Evolutionary conservation across 2,888 invertebrate genomes (phyloP), one percentile per base, ranked within the genome.

Genomic region (Trichogramma dendrolimi): DNA sequence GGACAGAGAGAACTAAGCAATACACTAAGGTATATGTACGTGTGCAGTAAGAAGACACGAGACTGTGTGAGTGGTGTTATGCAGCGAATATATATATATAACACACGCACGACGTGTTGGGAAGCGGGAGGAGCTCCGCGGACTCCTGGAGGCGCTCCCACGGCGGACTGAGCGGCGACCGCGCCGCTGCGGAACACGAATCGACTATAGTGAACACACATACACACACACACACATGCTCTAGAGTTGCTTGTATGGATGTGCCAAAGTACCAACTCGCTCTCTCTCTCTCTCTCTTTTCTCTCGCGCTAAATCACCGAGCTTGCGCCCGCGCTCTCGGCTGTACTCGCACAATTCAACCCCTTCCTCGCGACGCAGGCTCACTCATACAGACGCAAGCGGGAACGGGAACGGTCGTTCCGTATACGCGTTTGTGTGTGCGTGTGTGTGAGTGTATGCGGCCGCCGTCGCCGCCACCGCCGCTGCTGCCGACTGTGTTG

Each of bases 141-240:
- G 64, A 64, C 64, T 64, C 64, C 64, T 64, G 60, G 64, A 62
- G 64, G 59, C 64, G 64, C 64, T 64, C 64, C 61, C 60, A 64
- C 64, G 64, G 64, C 61, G 61, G 62, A 64, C 64, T 64, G 64
- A 62, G n/a, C 27, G 27, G 27, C 27, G 27, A 27, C 27, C 27
- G 47, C 39, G 55, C 39, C 40, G 48, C 52, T 10, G 46, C 44
- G 57, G 51, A 10, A 10, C 11, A n/a, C 44, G 7, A 7, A 44
- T 6, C 52, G 14, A 48, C 60, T 53, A n/a, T 43, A n/a, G 54
- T 46, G 27, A 27, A 27, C 27, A 27, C 27, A 27, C 27, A 27
- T 27, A 27, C 27, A 27, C 27, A 27, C 27, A 14, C 14, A 14
- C 14, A n/a, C n/a, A n/a, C n/a, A n/a, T n/a, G n/a, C n/a, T n/a